Base-by-base conservation (phyloP, 2,113 vertebrate genomes). In the Sinocyclocheilus grahami region DNA sequence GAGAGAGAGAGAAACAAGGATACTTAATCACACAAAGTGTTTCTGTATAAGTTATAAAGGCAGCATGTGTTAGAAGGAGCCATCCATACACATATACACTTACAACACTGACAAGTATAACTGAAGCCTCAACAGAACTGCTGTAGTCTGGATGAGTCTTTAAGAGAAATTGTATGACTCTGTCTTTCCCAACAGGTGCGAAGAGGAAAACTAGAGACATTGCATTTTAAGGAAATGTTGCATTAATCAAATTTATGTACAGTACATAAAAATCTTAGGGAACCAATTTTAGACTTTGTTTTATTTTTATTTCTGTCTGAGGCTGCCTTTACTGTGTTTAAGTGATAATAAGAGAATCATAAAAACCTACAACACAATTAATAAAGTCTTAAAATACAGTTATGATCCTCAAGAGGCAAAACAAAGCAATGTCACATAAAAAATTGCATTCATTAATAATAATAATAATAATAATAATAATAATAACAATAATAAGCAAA, bases 51-150 rank as follows among this genome's bases (percentile, higher is more conserved):
- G 77, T 82, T 24, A 82, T 82, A 78, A 78, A 74, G 60, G 55
- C 80, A 86, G 69, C 83, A 63, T 53, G 69, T 86, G 87, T 62
- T 86, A 58, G 51, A 86, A 77, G 60, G 46, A 18, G 60, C n/a
- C 11, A 46, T 12, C n/a, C 42, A 78, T 82, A 78, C 60, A 85
- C 48, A 63, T 42, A 72, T 60, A 55, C 62, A 33, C 39, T 27
- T 78, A 74, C 69, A 74, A 37, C 18, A 55, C 82, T 86, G 86
- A 85, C 63, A 86, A 39, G 65, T 78, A 75, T 84, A 87, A 87
- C 62, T 87, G 67, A 48, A 84, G 80, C 80, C 84, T 87, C 82
- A 87, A 80, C 84, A 79, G 74, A 18, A 60, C 37, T 11, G 30
- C 22, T 81, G 27, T 58, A 74, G 37, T 79, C 51, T 16, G 46